Percentiles rank a stretch among this genome's conserved stretches.
Evolutionary conservation across 2,113 vertebrate genomes (phyloP).

Genomic region (Anoplopoma fimbria): DNA sequence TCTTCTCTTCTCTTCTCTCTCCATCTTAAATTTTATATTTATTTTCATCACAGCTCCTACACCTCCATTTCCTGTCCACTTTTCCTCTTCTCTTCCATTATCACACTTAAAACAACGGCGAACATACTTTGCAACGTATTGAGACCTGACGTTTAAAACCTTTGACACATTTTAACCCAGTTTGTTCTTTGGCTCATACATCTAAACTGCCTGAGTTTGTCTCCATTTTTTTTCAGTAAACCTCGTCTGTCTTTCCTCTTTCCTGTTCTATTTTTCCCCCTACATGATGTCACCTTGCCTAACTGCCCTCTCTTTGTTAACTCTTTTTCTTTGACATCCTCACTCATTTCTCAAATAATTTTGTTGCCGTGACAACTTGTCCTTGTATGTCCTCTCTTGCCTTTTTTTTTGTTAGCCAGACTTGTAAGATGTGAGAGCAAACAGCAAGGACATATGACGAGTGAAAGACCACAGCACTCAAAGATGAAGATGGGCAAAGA

Average conservation of each 20-base stretch:
- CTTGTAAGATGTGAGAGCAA: constrained; percentile 15
- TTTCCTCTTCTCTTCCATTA: background rate
- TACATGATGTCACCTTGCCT: background rate
- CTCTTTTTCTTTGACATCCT: background rate
- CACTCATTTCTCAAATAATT: background rate
- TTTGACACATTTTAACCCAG: background rate
- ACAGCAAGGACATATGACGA: background rate
- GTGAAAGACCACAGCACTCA: background rate
- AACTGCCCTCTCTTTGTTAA: constrained; percentile 2
- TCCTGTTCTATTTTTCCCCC: background rate
- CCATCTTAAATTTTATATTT: too few species aligned
- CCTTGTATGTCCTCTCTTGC: constrained; percentile 25
- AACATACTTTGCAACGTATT: background rate
- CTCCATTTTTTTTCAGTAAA: background rate
- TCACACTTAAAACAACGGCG: background rate
- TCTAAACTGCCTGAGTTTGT: background rate
- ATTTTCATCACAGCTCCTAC: too few species aligned
- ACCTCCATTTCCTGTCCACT: too few species aligned
- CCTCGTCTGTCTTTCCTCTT: background rate
- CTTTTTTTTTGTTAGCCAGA: background rate
- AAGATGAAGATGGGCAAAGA: background rate
- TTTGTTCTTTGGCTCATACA: background rate
- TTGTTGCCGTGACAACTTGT: constrained; percentile 38
- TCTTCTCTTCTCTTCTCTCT: too few species aligned
- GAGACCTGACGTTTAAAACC: background rate